These are phyloP conservation scores for Rugalucina vietnamica DNA, from an alignment of 2,888 invertebrate species.

Conservation along the genomic window DNA sequence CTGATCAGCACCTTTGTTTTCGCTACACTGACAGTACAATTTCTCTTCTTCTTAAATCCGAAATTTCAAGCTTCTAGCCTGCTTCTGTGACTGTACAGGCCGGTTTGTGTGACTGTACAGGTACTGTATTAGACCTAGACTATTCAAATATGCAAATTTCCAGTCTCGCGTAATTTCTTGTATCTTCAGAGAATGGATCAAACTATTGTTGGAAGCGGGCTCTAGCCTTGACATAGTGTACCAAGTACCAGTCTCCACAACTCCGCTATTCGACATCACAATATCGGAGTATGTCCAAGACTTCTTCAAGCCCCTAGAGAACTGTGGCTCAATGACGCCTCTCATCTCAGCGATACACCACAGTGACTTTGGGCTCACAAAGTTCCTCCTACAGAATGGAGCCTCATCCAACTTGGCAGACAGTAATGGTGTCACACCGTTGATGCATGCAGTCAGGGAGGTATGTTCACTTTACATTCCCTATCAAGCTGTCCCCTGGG, in stretches of 20 bases:
- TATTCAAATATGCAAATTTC: too few relatives aligned
- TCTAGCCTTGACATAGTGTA: slow-evolving; percentile 78
- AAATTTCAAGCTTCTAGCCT: too few relatives aligned
- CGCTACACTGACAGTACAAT: too few relatives aligned
- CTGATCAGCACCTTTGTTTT: too few relatives aligned
- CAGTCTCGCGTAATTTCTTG: too few relatives aligned
- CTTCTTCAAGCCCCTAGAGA: slow-evolving; percentile 67
- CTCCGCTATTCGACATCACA: slow-evolving; percentile 74
- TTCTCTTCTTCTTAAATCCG: too few relatives aligned
- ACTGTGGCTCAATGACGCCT: slow-evolving; percentile 75
- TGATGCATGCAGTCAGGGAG: slow-evolving; percentile 84
- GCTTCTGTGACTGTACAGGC: too few relatives aligned
- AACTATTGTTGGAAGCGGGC: slow-evolving; percentile 74
- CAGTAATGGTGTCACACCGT: slow-evolving; percentile 81
- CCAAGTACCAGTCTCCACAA: slow-evolving; percentile 76
- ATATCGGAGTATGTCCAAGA: slow-evolving; percentile 60
- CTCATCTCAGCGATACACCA: slow-evolving; percentile 83
- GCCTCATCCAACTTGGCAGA: slow-evolving; percentile 83
- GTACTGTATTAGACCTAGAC: too few relatives aligned
- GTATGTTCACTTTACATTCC: slow-evolving; percentile 66
- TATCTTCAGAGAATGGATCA: slow-evolving; percentile 70
- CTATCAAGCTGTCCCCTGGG: too few relatives aligned
- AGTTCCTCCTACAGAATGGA: slow-evolving; percentile 80
- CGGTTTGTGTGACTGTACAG: too few relatives aligned
- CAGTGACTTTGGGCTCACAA: slow-evolving; percentile 80